Evolutionary conservation across 2,888 invertebrate genomes (phyloP).

Genomic region (Pristionchus exspectatus): DNA sequence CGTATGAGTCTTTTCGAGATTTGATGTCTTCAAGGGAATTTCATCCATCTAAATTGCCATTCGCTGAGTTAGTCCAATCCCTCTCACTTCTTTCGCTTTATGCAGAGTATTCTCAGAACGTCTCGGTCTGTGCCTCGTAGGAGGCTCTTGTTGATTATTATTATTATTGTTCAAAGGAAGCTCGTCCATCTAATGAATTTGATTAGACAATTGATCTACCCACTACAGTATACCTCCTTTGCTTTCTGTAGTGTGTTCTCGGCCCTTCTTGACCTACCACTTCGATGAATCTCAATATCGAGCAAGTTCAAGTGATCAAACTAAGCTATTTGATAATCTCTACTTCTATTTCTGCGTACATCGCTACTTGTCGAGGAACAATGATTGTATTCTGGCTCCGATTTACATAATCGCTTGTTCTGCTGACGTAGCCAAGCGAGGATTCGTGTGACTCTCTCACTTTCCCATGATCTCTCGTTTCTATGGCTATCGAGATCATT

Average conservation of each 20-base stretch:
- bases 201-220: neutral
- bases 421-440: neutral
- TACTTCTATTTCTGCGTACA: neutral
- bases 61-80: too few species aligned
- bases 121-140: neutral
- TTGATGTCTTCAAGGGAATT: neutral
- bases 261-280: conserved; percentile 20
- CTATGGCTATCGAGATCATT: too few species aligned
- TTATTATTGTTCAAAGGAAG: neutral
- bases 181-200: conserved; percentile 9
- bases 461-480: too few species aligned
- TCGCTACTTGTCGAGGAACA: neutral
- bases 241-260: neutral
- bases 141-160: neutral
- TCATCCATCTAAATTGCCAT: neutral
- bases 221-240: conserved; percentile 36
- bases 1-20: neutral
- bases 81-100: conserved; percentile 4
- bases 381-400: neutral
- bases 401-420: neutral
- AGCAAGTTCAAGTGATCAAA: neutral
- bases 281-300: neutral
- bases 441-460: too few species aligned
- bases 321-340: neutral
- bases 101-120: neutral